Evolutionary conservation across 2,888 invertebrate species (phyloP).

Genomic region (Allolobophora icterica): DNA sequence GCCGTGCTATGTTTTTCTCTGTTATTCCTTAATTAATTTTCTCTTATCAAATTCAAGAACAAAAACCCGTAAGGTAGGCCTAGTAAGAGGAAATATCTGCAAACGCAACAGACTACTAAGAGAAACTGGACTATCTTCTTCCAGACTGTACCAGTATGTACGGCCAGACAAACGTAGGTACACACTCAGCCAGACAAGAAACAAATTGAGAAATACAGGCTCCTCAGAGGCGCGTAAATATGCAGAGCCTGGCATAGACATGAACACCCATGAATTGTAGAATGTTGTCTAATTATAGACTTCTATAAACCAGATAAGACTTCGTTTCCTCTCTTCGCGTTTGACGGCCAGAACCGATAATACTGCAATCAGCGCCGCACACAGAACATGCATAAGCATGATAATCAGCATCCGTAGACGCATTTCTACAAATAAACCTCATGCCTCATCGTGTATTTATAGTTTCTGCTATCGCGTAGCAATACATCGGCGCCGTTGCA

Average conservation of each 20-base stretch:
- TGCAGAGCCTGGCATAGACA: neutral
- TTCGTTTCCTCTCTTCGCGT: neutral
- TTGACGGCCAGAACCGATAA: neutral
- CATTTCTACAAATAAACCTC: neutral
- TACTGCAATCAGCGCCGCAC: neutral
- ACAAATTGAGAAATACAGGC: neutral
- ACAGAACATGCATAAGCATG: neutral
- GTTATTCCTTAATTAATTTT: neutral
- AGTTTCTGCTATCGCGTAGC: neutral
- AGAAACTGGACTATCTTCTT: constrained; percentile 4
- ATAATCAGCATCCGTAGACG: neutral
- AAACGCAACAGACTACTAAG: neutral
- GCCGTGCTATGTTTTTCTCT: neutral
- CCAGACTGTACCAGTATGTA: neutral
- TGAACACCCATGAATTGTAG: neutral
- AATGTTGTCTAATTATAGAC: constrained; percentile 1
- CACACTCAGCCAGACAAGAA: neutral
- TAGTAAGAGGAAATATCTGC: neutral
- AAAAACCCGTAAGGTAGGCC: neutral
- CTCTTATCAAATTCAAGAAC: neutral
- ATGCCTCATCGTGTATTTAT: neutral
- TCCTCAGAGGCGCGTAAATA: neutral
- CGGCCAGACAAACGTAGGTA: neutral
- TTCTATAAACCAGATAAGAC: constrained; percentile 11
- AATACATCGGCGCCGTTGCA: neutral